Base-by-base conservation (phyloP, 1,140 invertebrate genomes). In the Trichoplusia ni region DNA sequence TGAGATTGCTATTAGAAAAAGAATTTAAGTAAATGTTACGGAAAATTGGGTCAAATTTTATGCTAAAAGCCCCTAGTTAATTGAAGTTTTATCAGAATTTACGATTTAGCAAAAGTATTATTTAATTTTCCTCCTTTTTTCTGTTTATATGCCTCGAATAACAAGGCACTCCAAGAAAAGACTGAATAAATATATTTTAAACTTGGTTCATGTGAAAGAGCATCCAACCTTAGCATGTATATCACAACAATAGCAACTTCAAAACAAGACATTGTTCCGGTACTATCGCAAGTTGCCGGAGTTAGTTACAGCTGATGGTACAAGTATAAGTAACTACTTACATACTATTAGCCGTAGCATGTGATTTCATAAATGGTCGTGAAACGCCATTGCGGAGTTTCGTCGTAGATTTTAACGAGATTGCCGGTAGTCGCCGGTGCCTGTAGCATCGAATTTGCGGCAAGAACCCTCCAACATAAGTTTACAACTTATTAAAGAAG, bases 321-420 rank as follows among this genome's bases (percentile, higher is more conserved):
- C 46, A 44, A 14, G 42, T 61, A 37, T 72, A 67, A 58, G 44
- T 59, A 71, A 64, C 65, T 73, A 76, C 71, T 59, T 73, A 68
- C 44, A 56, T 56, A 59, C 63, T 72, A 77, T 60, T 70, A 77
- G 62, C 51, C 56, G 67, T 56, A 67, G 69, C 67, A 73, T 70
- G 71, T 79, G 76, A 75, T 82, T 79, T 79, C 69, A 77, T 75
- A 77, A 76, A 81, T 79, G 77, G 69, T 70, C 67, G 66, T 71
- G 73, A 73, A 77, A 71, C 56, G 71, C 62, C 71, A 74, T 74
- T 78, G 64, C 78, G 64, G 78, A 84, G 79, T 82, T 81, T 75
- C 74, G 70, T 78, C 74, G 80, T 81, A 77, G 73, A 84, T 87
- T 85, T 86, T 90, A 90, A 90, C 84, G 81, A 87, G 86, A 90